Percentiles rank a stretch among this genome's conserved stretches.
These are phyloP conservation scores for Glyphotaelius pellucidus DNA, from an alignment of 2,888 invertebrate species.

Conservation along the genomic window DNA sequence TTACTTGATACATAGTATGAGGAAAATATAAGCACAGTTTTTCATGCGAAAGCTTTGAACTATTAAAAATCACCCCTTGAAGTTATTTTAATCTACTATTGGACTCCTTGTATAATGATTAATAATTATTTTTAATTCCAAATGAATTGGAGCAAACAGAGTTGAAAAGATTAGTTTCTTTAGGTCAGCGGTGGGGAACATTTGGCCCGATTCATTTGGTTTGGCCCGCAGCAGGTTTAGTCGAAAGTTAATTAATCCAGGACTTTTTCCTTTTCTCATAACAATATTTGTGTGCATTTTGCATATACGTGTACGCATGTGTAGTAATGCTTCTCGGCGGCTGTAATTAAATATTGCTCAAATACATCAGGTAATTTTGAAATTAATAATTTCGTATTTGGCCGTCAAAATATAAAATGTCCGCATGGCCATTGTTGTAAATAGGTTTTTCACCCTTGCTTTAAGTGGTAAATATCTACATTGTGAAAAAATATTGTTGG, in stretches of 20 bases:
- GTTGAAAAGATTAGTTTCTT: background rate
- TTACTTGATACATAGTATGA: background rate
- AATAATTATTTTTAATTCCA: background rate
- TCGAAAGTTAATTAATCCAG: too few species aligned
- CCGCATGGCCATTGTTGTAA: background rate
- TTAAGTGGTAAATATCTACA: background rate
- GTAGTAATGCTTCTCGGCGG: background rate
- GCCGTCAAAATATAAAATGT: background rate
- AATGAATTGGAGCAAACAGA: background rate
- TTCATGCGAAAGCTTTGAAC: background rate
- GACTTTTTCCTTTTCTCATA: background rate
- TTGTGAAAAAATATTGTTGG: background rate
- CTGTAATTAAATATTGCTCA: too few species aligned
- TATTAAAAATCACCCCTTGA: background rate
- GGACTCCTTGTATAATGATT: background rate
- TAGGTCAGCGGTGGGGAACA: background rate
- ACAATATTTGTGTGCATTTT: background rate
- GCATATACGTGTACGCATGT: background rate
- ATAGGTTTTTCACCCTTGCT: background rate
- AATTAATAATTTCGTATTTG: too few species aligned
- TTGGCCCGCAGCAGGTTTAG: background rate
- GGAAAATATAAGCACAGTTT: background rate
- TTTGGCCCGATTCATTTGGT: background rate
- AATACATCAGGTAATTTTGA: too few species aligned
- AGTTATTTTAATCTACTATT: background rate